Evolutionary conservation across 2,888 invertebrate genomes (phyloP).

Genomic region (Nomada lathburiana): DNA sequence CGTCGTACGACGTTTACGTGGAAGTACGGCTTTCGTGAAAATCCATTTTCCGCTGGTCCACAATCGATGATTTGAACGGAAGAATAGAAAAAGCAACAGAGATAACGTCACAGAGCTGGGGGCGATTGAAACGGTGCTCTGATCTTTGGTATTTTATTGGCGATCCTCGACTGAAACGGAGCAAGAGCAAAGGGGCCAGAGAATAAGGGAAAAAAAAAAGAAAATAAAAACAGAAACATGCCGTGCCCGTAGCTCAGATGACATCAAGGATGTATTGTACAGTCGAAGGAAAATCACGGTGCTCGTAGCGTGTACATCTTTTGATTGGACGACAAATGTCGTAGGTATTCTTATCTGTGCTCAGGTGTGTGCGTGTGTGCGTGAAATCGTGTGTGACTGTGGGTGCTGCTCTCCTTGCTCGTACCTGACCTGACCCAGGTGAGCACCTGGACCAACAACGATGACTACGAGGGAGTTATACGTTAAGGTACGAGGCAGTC

Average conservation of each 20-base stretch:
- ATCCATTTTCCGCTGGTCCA: constrained; percentile 37
- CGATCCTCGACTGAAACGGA: background rate
- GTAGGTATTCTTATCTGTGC: constrained; percentile 60
- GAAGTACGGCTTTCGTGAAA: constrained; percentile 61
- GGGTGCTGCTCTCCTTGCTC: constrained; percentile 43
- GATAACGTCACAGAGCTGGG: background rate
- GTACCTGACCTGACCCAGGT: constrained; percentile 62
- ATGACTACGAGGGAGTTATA: constrained; percentile 83
- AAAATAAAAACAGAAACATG: constrained; percentile 66
- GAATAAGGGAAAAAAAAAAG: background rate
- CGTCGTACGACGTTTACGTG: constrained; percentile 72
- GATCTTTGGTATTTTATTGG: background rate
- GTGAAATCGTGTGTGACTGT: constrained; percentile 53
- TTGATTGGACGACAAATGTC: constrained; percentile 54
- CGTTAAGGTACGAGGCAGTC: constrained; percentile 78
- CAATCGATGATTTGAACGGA: constrained; percentile 23
- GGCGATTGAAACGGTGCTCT: background rate
- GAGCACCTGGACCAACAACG: constrained; percentile 53
- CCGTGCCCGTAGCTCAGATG: constrained; percentile 61
- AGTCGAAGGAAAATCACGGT: constrained; percentile 44
- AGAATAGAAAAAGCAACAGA: background rate
- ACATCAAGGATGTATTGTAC: constrained; percentile 61
- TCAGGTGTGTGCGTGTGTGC: constrained; percentile 53
- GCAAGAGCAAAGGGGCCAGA: background rate
- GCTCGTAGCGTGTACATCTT: constrained; percentile 54